Conservation (phyloP, 2,113 vertebrate genomes). For the Pseudopodoces humilis region DNA sequence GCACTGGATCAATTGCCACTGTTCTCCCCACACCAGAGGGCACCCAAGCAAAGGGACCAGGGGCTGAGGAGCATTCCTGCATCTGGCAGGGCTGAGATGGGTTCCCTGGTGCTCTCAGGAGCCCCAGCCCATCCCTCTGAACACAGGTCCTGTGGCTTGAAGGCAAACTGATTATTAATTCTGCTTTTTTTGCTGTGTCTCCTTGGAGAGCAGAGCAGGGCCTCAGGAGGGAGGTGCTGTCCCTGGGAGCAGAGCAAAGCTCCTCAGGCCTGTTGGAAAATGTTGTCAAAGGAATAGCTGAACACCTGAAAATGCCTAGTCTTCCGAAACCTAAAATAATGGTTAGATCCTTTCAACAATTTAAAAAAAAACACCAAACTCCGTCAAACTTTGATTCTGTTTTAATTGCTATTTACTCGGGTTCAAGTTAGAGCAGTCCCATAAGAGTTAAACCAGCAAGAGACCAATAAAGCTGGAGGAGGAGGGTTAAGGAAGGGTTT, state of each 20-base stretch:
- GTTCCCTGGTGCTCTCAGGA: neutral
- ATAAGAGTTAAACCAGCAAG: neutral
- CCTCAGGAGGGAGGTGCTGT: rapidly evolving
- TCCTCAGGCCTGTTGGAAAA: neutral
- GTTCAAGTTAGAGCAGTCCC: neutral
- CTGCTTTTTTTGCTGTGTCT: neutral
- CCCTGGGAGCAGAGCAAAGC: neutral
- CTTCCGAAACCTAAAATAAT: neutral
- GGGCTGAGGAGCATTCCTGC: neutral
- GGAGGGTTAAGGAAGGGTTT: neutral
- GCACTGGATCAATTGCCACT: neutral
- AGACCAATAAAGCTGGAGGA: too few relatives aligned
- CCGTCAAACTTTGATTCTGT: neutral
- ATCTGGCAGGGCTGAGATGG: rapidly evolving
- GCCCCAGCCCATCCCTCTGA: neutral
- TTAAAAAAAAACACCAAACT: too few relatives aligned
- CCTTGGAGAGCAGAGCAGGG: neutral
- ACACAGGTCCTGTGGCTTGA: neutral
- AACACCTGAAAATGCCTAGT: neutral
- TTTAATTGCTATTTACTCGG: neutral
- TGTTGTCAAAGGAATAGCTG: rapidly evolving
- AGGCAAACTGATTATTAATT: neutral
- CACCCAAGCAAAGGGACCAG: neutral
- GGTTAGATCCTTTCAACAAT: neutral
- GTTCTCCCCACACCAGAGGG: too few relatives aligned